Evolutionary conservation across 2,888 invertebrate species (phyloP).

Genomic region (Ditula angustiorana): DNA sequence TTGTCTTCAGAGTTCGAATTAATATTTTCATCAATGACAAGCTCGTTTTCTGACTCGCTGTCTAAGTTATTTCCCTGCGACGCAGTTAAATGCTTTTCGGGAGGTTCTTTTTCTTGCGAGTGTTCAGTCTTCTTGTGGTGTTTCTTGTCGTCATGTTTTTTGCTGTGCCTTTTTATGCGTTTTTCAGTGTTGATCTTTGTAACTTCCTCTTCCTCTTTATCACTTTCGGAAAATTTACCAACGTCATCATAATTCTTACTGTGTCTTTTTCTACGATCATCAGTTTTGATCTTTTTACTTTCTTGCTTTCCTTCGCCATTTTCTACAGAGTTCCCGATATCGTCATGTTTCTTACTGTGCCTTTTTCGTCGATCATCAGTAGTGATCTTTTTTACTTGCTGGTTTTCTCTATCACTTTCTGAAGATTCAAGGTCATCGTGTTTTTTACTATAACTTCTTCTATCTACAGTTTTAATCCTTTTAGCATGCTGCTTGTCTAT

Average conservation of each 20-base stretch:
- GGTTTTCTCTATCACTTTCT: not conserved
- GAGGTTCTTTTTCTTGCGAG: constrained; percentile 37
- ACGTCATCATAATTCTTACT: not conserved
- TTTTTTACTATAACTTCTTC: not conserved
- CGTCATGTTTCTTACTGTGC: not conserved
- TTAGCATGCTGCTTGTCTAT: not conserved
- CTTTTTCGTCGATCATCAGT: not conserved
- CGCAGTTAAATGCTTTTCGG: constrained; percentile 17
- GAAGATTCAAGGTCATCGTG: not conserved
- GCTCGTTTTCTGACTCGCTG: constrained; percentile 65
- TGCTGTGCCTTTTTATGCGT: constrained; percentile 48
- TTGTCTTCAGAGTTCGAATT: constrained; percentile 14
- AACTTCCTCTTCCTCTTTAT: not conserved
- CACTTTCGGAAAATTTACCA: not conserved
- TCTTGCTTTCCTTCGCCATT: constrained; percentile 36
- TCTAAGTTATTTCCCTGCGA: constrained; percentile 50
- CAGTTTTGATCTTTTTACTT: constrained; percentile 56
- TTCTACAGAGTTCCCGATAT: not conserved
- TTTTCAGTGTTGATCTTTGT: constrained; percentile 26
- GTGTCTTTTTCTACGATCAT: constrained; percentile 48
- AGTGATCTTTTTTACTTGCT: not conserved
- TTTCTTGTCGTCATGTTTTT: constrained; percentile 37
- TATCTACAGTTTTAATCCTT: not conserved
- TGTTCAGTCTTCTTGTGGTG: constrained; percentile 35
- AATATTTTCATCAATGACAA: constrained; percentile 59